These are phyloP conservation scores for Drepana falcataria DNA, from an alignment of 2,888 invertebrate genomes.

Conservation along the genomic window DNA sequence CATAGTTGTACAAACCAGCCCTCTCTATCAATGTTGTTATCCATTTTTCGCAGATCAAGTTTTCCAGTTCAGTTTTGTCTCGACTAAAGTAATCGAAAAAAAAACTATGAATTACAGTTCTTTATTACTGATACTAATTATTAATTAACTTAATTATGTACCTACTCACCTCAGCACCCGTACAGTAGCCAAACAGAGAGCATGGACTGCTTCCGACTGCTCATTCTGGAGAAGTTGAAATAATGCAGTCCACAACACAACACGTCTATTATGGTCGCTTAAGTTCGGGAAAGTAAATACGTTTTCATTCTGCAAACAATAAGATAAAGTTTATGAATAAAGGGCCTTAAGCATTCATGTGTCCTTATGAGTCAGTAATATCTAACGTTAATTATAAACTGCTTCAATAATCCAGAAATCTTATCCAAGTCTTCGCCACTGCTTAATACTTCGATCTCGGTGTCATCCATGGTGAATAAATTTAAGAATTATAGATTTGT, in stretches of 20 bases:
- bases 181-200: constrained; percentile 78
- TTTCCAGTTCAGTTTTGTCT: constrained; percentile 85
- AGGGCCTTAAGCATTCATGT: no score
- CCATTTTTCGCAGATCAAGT: constrained; percentile 83
- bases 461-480: constrained; percentile 48
- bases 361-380: no score
- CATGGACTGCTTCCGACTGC: constrained; percentile 61
- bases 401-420: constrained; percentile 36
- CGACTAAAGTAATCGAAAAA: constrained; percentile 72
- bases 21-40: constrained; percentile 82
- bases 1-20: constrained; percentile 79
- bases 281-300: constrained; percentile 81
- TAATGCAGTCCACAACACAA: constrained; percentile 80
- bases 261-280: constrained; percentile 70
- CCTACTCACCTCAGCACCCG: constrained; percentile 81
- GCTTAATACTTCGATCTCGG: constrained; percentile 49
- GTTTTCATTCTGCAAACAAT: constrained; percentile 55
- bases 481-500: constrained; percentile 2
- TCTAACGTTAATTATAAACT: constrained; percentile 52
- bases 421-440: constrained; percentile 35
- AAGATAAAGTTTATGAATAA: no score
- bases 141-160: not conserved
- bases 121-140: no score
- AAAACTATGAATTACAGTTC: no score
- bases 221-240: constrained; percentile 78